Conservation (phyloP, 2,888 invertebrate genomes). For the Nephrotoma guestfalica region DNA sequence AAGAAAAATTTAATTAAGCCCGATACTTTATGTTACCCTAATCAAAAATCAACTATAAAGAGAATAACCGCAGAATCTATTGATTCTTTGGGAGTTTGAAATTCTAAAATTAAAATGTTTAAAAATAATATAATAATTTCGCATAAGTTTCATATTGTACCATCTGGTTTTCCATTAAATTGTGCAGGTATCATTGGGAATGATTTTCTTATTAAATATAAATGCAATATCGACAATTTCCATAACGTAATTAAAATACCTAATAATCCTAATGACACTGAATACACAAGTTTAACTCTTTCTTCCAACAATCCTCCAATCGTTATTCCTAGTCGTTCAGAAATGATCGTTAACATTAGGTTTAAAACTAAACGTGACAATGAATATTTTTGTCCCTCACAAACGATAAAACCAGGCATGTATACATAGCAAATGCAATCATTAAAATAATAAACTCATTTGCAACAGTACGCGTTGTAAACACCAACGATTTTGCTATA, state of each 20-base stretch:
- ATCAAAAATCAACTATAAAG: not conserved
- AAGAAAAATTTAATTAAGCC: too few species aligned
- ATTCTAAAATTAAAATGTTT: slow-evolving; percentile 7
- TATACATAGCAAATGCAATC: not conserved
- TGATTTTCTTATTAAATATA: slow-evolving; percentile 5
- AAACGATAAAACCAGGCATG: not conserved
- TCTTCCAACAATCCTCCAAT: not conserved
- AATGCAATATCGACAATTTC: not conserved
- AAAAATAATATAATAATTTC: not conserved
- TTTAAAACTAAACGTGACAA: too few species aligned
- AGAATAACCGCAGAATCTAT: slow-evolving; percentile 8
- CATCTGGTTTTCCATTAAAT: slow-evolving; percentile 6
- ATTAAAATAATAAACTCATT: too few species aligned
- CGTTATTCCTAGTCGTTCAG: not conserved
- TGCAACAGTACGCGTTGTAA: not conserved
- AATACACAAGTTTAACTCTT: too few species aligned
- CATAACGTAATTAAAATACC: not conserved
- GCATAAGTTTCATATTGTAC: slow-evolving; percentile 10
- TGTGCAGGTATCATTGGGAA: slow-evolving; percentile 7
- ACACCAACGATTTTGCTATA: too few species aligned
- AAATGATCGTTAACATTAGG: not conserved
- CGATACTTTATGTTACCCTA: slow-evolving; percentile 5
- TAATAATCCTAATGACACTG: not conserved
- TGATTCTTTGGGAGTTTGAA: slow-evolving; percentile 6
- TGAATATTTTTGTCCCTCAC: not conserved